A percentile compares a stretch with the other conserved stretches of the same genome.
These are phyloP conservation scores for Eubasilissa splendida DNA, from an alignment of 2,888 invertebrate genomes.

Conservation along the genomic window DNA sequence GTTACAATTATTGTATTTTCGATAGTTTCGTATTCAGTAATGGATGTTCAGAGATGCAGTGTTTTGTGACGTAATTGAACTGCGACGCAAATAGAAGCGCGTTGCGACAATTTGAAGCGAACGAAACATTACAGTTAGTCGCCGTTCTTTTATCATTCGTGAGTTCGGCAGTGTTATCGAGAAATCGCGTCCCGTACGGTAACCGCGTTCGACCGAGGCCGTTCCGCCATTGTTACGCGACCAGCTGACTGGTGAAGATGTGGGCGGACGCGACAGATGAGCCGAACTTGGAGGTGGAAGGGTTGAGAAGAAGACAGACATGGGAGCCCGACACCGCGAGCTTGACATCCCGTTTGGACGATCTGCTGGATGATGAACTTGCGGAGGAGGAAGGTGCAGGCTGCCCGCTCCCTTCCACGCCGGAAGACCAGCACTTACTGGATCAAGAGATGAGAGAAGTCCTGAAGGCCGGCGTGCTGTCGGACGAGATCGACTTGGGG, in stretches of 20 bases:
- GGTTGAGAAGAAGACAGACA: conserved; percentile 70
- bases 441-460: conserved; percentile 92
- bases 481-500: conserved; percentile 87
- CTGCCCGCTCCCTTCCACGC: conserved; percentile 88
- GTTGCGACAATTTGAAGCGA: conserved; percentile 36
- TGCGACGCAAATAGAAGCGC: conserved; percentile 41
- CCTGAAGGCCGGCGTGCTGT: conserved; percentile 86
- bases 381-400: conserved; percentile 86
- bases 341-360: conserved; percentile 70
- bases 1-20: conserved; percentile 14
- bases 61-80: conserved; percentile 54
- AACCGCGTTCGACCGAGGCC: conserved; percentile 35
- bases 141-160: conserved; percentile 4
- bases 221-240: conserved; percentile 51
- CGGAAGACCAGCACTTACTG: conserved; percentile 87
- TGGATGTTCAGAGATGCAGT: conserved; percentile 41
- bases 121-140: conserved; percentile 3
- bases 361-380: conserved; percentile 66
- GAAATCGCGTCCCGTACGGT: conserved; percentile 25
- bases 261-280: conserved; percentile 70
- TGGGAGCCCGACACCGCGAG: conserved; percentile 72
- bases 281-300: conserved; percentile 69
- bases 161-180: conserved; percentile 3
- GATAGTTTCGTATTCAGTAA: conserved; percentile 8
- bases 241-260: conserved; percentile 61